Evolutionary conservation across 2,888 invertebrate genomes (phyloP).

Genomic region (Therioaphis trifolii): DNA sequence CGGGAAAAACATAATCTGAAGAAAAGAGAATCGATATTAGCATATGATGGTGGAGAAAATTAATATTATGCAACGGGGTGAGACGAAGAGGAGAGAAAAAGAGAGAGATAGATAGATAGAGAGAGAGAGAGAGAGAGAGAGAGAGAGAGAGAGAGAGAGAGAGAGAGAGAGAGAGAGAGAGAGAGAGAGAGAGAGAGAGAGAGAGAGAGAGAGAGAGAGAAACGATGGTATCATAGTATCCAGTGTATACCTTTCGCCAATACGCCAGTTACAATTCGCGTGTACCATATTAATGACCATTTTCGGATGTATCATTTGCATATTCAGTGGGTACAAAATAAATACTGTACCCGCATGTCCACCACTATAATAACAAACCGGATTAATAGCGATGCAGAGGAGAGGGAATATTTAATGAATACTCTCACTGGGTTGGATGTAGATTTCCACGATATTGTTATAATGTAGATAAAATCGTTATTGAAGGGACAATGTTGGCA

Average conservation of each 20-base stretch:
- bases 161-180: no score
- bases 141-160: no score
- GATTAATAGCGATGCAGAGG: conserved; percentile 25
- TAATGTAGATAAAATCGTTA: conserved; percentile 41
- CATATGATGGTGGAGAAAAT: background rate
- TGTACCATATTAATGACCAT: conserved; percentile 53
- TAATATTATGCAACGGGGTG: background rate
- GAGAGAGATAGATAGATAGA: no score
- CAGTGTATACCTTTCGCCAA: conserved; percentile 26
- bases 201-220: no score
- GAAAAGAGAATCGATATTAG: background rate
- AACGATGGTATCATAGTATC: conserved; percentile 9
- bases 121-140: no score
- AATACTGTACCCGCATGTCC: conserved; percentile 13
- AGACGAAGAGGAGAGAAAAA: no score
- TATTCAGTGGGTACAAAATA: conserved; percentile 51
- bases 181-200: no score
- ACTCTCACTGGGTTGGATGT: conserved; percentile 16
- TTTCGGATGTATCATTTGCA: conserved; percentile 51
- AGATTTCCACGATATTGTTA: conserved; percentile 39
- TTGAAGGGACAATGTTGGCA: conserved; percentile 1
- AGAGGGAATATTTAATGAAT: conserved; percentile 49
- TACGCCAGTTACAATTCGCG: conserved; percentile 40
- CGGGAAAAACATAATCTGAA: background rate
- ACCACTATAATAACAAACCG: conserved; percentile 45